Conservation (phyloP, 2,888 invertebrate genomes). For the Xanthostigma xanthostigma region DNA sequence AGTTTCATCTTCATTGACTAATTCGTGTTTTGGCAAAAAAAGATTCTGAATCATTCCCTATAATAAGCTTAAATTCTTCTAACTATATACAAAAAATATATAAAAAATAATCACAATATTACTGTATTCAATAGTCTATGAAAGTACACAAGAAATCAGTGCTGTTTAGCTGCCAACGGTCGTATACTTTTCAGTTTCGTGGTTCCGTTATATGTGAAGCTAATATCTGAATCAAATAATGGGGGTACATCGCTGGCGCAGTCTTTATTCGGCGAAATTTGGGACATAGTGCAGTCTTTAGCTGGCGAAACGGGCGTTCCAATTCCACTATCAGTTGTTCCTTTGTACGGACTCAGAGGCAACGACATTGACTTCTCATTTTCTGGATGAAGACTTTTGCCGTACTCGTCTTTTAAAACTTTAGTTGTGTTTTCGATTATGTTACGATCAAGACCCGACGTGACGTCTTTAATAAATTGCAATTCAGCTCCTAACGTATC, state of each 20-base stretch:
- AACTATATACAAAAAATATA: no score
- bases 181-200: conserved; percentile 64
- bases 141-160: no score
- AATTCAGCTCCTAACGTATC: conserved; percentile 24
- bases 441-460: conserved; percentile 4
- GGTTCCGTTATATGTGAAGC: conserved; percentile 66
- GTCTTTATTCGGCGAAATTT: conserved; percentile 27
- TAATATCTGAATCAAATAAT: conserved; percentile 62
- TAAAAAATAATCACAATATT: no score
- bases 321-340: conserved; percentile 42
- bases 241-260: conserved; percentile 44
- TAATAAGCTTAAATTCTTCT: no score
- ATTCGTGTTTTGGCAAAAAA: no score
- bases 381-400: conserved; percentile 7
- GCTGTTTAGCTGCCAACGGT: conserved; percentile 21
- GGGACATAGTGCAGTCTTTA: conserved; percentile 18
- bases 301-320: conserved; percentile 47
- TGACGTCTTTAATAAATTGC: conserved; percentile 16
- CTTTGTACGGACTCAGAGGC: conserved; percentile 10
- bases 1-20: no score
- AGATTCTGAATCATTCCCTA: no score
- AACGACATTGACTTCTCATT: conserved; percentile 23
- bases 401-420: conserved; percentile 13
- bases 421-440: conserved; percentile 25
- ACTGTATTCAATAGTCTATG: no score